Base-by-base conservation (phyloP, 2,888 invertebrate species). In the Cephus nigrinus region DNA sequence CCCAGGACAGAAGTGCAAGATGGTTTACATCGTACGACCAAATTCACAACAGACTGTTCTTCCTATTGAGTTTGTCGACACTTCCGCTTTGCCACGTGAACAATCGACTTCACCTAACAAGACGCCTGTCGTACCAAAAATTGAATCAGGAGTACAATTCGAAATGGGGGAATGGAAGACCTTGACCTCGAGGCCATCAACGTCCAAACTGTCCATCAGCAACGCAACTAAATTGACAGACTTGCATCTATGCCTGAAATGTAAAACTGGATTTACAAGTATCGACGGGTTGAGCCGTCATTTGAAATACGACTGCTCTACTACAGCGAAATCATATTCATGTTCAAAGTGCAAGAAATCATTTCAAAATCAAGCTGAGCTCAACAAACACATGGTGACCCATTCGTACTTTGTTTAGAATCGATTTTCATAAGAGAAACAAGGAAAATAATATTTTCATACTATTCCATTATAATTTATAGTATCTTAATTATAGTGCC, bases 341-440 rank as follows among this genome's bases (percentile, higher is more conserved):
- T 73, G 73, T 23, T n/a, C 34, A 5, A 34, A n/a, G n/a, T 73
- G 73, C 73, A 73, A 73, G 23, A 35, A 73, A 33, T 30, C 30
- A 34, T 73, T 73, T 34, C 33, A 31, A n/a, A 73, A 12, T n/a
- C 73, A 73, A 73, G 4, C 11, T 4, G 73, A 73, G 23, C n/a
- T 73, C 34, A 35, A 73, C 73, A 73, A 73, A n/a, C 73, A 73
- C 73, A 73, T 73, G 15, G 23, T 73, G 35, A 69, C 30, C n/a
- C 69, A 69, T 32, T 15, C 69, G 0, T 69, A 30, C 69, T 31
- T n/a, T 30, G 4, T 32, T 1, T 40, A 2, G 5, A 5, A 40
- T 40, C 15, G 15, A 40, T 2, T 40, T 40, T 40, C 15, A 40
- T 1, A 40, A 40, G 15, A 40, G 15, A 40, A 5, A 5, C 15